A percentile compares a stretch with the other conserved stretches of the same genome.
phyloP scores from a whole-genome alignment of 1,140 invertebrate genomes.

The Neodiprion pinetum region DNA sequence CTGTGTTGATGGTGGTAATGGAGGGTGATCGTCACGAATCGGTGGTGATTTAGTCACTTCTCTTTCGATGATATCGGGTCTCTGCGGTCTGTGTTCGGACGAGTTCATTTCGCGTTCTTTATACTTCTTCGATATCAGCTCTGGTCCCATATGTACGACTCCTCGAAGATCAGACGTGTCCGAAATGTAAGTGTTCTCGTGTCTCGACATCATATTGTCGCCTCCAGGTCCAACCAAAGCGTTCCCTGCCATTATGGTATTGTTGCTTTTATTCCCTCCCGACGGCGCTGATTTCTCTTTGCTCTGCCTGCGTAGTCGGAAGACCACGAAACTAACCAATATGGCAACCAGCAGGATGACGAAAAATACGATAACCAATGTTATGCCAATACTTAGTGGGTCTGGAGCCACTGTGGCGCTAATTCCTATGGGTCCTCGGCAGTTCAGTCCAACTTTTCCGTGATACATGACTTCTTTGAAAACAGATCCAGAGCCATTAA shows the following conservation, averaged over 20 bases:
- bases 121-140: constrained; percentile 85
- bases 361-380: constrained; percentile 93
- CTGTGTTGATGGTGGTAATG: constrained; percentile 71
- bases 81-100: constrained; percentile 73
- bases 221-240: constrained; percentile 42
- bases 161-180: constrained; percentile 61
- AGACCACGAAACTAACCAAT: constrained; percentile 87
- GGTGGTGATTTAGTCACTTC: constrained; percentile 85
- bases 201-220: constrained; percentile 53
- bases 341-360: constrained; percentile 88
- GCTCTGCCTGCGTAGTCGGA: constrained; percentile 82
- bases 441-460: constrained; percentile 75
- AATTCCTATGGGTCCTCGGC: constrained; percentile 74
- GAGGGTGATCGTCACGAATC: constrained; percentile 76
- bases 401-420: constrained; percentile 80
- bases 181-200: constrained; percentile 59
- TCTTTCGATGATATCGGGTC: constrained; percentile 92
- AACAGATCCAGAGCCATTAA: constrained; percentile 84
- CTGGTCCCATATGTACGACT: constrained; percentile 76
- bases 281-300: constrained; percentile 74
- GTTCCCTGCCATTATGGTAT: constrained; percentile 53
- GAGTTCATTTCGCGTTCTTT: constrained; percentile 83
- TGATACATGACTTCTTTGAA: constrained; percentile 73
- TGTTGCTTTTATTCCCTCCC: constrained; percentile 53
- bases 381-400: constrained; percentile 88